Evolutionary conservation across 2,113 vertebrate genomes (phyloP).

Genomic region (Pipra filicauda): DNA sequence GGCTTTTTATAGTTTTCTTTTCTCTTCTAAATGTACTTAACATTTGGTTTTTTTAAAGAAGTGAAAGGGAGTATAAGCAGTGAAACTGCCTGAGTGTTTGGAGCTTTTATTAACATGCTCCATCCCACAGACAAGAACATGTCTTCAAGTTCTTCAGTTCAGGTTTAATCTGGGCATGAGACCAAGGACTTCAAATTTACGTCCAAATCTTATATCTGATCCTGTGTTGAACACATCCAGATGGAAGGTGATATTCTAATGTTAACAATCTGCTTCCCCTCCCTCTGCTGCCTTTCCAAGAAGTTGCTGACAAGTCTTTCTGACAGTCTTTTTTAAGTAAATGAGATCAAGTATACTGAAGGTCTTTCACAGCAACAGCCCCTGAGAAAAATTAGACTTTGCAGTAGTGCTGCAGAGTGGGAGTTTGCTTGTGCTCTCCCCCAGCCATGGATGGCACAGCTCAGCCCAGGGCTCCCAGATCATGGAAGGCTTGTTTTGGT

Average conservation of each 20-base stretch:
- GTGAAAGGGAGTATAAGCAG: not conserved
- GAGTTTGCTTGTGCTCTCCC: not conserved
- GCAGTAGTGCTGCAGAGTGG: not conserved
- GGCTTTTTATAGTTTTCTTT: not conserved
- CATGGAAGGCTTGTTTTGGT: not conserved
- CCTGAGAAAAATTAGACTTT: not conserved
- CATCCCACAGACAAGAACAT: not conserved
- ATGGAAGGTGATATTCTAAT: conserved; percentile 63
- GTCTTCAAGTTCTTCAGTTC: conserved; percentile 27
- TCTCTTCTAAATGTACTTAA: not conserved
- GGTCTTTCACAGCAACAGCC: conserved; percentile 19
- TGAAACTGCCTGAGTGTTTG: not conserved
- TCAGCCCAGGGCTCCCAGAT: not conserved
- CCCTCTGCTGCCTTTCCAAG: conserved; percentile 47
- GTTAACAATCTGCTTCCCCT: conserved; percentile 45
- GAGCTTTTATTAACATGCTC: not conserved
- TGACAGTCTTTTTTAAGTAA: conserved; percentile 47
- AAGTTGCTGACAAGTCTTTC: conserved; percentile 60
- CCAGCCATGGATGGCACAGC: not conserved
- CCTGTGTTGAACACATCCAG: conserved; percentile 40
- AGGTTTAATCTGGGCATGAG: conserved; percentile 41
- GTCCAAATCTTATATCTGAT: conserved; percentile 45
- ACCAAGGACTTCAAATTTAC: conserved; percentile 37
- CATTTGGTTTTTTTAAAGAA: not conserved
- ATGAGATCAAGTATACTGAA: conserved; percentile 27